phyloP scores from a whole-genome alignment of 2,113 vertebrate species.

The Trochalopteron elliotii region DNA sequence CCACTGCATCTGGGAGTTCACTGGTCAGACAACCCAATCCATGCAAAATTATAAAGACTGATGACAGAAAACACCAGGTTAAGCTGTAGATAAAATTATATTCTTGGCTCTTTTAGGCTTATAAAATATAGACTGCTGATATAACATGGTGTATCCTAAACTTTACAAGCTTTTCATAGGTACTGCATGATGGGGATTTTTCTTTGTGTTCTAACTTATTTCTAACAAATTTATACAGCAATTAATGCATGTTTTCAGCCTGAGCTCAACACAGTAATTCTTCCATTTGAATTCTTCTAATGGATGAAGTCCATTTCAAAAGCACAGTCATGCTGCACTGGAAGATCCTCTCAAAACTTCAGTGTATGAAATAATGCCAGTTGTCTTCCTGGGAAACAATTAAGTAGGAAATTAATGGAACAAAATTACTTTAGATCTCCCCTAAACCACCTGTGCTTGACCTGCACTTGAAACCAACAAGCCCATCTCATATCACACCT shows the following conservation, averaged over 20 bases:
- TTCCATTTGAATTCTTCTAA: too few species aligned
- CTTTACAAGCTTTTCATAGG: background rate
- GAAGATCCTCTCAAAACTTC: background rate
- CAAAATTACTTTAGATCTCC: background rate
- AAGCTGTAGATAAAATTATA: background rate
- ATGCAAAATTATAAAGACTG: background rate
- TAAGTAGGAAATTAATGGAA: background rate
- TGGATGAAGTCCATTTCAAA: background rate
- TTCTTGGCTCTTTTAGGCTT: background rate
- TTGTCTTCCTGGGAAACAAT: background rate
- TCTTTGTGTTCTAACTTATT: background rate
- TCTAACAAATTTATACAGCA: background rate
- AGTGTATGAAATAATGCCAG: background rate
- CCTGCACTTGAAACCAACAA: background rate
- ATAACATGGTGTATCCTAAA: background rate
- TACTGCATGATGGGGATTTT: background rate
- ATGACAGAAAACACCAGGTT: background rate
- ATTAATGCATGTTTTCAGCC: background rate
- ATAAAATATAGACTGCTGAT: background rate
- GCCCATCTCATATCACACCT: background rate
- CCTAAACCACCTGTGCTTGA: background rate
- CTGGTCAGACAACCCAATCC: background rate
- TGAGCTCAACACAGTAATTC: background rate
- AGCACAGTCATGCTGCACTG: background rate
- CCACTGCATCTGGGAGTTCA: background rate